Evolutionary conservation across 2,888 invertebrate genomes (phyloP).

Genomic region (Anarsia innoxiella): DNA sequence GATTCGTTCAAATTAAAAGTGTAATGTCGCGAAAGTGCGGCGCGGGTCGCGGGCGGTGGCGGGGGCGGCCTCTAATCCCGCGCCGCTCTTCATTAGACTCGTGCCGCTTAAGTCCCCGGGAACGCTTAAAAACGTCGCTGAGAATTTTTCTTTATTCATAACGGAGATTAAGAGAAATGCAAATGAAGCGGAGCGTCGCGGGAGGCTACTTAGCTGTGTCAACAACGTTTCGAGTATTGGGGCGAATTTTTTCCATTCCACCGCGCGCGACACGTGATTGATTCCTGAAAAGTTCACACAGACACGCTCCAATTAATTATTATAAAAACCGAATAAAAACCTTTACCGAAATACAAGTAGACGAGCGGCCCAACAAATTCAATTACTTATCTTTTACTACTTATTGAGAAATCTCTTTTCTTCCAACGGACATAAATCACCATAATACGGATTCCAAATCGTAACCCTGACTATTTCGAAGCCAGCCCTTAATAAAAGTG

Average conservation of each 20-base stretch:
- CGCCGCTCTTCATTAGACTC: slow-evolving; percentile 66
- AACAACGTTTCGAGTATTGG: slow-evolving; percentile 50
- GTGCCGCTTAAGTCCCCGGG: slow-evolving; percentile 43
- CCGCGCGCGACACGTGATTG: slow-evolving; percentile 20
- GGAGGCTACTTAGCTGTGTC: slow-evolving; percentile 70
- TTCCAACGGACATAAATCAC: no score
- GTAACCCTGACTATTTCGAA: no score
- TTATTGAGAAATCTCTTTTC: no score
- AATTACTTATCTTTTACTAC: no score
- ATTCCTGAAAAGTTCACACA: slow-evolving; percentile 8
- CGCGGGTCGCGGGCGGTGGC: slow-evolving; percentile 31
- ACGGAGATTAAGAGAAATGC: slow-evolving; percentile 72
- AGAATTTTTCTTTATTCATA: slow-evolving; percentile 75
- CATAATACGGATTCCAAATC: no score
- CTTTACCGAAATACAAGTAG: no score
- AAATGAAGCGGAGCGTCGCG: slow-evolving; percentile 69
- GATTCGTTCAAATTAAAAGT: slow-evolving; percentile 84
- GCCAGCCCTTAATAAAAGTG: no score
- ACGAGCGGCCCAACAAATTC: no score
- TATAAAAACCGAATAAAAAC: no score
- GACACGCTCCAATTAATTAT: slow-evolving; percentile 15
- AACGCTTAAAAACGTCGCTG: slow-evolving; percentile 62
- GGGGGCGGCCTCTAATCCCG: slow-evolving; percentile 47
- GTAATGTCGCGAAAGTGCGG: slow-evolving; percentile 75
- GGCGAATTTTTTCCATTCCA: slow-evolving; percentile 34